These are phyloP conservation scores for Meta bourneti DNA, from an alignment of 2,888 invertebrate species.

Conservation along the genomic window DNA sequence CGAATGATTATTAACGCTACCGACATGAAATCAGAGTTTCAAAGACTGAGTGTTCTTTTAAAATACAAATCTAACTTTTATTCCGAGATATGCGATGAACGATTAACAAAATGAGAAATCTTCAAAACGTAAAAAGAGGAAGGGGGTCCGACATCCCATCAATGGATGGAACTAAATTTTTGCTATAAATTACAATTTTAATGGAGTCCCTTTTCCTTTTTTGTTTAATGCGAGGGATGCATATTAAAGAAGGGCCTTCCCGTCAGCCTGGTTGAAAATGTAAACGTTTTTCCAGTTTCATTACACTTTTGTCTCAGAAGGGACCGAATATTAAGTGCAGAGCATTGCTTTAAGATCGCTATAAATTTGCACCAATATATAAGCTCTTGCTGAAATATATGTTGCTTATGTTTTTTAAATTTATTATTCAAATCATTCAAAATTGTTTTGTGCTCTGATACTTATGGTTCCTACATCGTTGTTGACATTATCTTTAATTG, in stretches of 20 bases:
- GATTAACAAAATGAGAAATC: conserved; percentile 45
- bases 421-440: no score
- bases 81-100: conserved; percentile 15
- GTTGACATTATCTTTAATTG: no score
- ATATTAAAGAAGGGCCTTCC: conserved; percentile 39
- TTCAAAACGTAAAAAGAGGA: background rate
- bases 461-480: no score
- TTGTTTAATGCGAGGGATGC: conserved; percentile 35
- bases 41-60: conserved; percentile 14
- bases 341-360: background rate
- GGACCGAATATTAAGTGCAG: background rate
- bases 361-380: no score
- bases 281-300: conserved; percentile 59
- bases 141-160: background rate
- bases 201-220: conserved; percentile 44
- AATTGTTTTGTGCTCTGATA: no score
- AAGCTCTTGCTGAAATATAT: no score
- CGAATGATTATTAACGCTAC: background rate
- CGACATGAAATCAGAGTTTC: background rate
- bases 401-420: no score
- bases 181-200: conserved; percentile 67
- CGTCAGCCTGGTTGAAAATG: conserved; percentile 40
- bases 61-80: conserved; percentile 27
- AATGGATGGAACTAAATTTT: conserved; percentile 41
- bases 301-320: conserved; percentile 28